Conservation (phyloP, 2,797 vertebrate genomes). For the Neosilurus hyrtlii region DNA sequence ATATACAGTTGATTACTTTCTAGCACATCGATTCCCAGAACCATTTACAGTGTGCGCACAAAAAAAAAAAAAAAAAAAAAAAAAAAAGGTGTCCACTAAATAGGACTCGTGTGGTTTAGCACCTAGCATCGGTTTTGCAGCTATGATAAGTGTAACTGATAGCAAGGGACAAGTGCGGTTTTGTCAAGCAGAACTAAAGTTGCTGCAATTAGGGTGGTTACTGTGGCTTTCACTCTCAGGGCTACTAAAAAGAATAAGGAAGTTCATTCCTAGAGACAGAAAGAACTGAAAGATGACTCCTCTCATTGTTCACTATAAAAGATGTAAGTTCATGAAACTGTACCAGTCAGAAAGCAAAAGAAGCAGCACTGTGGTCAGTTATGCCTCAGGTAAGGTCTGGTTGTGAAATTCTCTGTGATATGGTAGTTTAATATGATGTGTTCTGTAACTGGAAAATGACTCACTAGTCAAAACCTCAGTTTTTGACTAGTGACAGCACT, state of each 20-base stretch:
- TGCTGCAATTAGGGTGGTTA: slow-evolving; percentile 55
- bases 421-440: slow-evolving; percentile 32
- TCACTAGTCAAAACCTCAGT: slow-evolving; percentile 7
- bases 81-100: slow-evolving; percentile 33
- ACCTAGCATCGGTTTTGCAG: slow-evolving; percentile 41
- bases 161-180: slow-evolving; percentile 47
- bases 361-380: slow-evolving; percentile 34
- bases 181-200: slow-evolving; percentile 58
- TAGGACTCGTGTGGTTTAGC: slow-evolving; percentile 32
- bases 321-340: slow-evolving; percentile 13
- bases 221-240: slow-evolving; percentile 45
- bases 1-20: slow-evolving; percentile 40
- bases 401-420: slow-evolving; percentile 36
- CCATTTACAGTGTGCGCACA: background rate
- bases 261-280: slow-evolving; percentile 39
- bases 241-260: slow-evolving; percentile 58
- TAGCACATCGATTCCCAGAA: slow-evolving; percentile 49
- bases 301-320: background rate
- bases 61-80: slow-evolving; percentile 42
- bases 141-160: slow-evolving; percentile 39
- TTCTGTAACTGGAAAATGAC: slow-evolving; percentile 27
- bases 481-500: background rate
- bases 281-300: background rate
- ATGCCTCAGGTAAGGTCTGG: slow-evolving; percentile 18
- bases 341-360: slow-evolving; percentile 4